Evolutionary conservation across 2,797 vertebrate species (phyloP).

Genomic region (Leucoraja ocellata): DNA sequence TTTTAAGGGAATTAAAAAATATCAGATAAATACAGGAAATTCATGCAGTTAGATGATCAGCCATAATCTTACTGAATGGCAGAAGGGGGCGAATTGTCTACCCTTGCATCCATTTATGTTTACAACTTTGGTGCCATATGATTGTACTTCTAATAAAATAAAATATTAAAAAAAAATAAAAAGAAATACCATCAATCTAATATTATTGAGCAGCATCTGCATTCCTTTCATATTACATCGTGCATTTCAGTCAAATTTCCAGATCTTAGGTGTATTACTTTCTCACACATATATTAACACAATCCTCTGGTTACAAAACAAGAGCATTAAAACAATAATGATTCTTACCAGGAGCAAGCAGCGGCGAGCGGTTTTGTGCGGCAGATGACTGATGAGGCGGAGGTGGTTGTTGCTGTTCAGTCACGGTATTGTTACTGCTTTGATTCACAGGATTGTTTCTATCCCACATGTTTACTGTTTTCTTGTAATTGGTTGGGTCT

Average conservation of each 20-base stretch:
- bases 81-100: no score
- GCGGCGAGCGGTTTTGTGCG: conserved; percentile 72
- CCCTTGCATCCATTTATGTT: no score
- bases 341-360: conserved; percentile 81
- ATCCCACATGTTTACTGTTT: conserved; percentile 95
- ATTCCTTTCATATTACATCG: not conserved
- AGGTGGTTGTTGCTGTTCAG: conserved; percentile 36
- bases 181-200: not conserved
- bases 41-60: no score
- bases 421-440: conserved; percentile 52
- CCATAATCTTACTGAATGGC: no score
- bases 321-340: not conserved
- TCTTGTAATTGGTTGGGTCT: conserved; percentile 77
- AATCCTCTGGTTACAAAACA: not conserved
- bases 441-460: conserved; percentile 78
- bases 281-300: not conserved
- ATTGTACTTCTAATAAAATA: no score
- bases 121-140: no score
- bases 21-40: no score
- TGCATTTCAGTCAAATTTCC: not conserved
- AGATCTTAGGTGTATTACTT: not conserved
- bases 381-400: conserved; percentile 68
- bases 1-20: no score
- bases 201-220: not conserved
- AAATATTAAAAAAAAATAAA: no score